Evolutionary conservation across 2,888 invertebrate species (phyloP).

Genomic region (Sphaerophoria rueppellii): DNA sequence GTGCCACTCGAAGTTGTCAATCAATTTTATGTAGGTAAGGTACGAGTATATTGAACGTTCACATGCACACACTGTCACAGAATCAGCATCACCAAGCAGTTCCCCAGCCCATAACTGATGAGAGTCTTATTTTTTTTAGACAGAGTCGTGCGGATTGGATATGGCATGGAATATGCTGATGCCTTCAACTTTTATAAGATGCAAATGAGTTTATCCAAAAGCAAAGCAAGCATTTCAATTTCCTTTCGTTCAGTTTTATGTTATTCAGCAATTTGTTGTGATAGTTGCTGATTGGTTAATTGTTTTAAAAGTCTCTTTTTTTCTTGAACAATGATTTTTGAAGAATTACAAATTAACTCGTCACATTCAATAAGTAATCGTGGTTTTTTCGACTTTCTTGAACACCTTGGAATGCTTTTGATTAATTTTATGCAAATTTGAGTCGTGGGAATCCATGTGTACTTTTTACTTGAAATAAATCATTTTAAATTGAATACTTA

Average conservation of each 20-base stretch:
- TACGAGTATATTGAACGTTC: constrained; percentile 6
- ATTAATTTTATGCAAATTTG: constrained; percentile 7
- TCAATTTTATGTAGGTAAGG: constrained; percentile 47
- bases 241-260: constrained; percentile 39
- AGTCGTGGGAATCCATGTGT: constrained; percentile 55
- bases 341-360: constrained; percentile 26
- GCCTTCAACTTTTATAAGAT: constrained; percentile 40
- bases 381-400: not conserved
- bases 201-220: constrained; percentile 56
- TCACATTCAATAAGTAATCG: not conserved
- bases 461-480: constrained; percentile 57
- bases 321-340: constrained; percentile 22
- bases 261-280: constrained; percentile 65
- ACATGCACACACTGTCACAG: constrained; percentile 30
- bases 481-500: constrained; percentile 1
- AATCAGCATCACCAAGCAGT: not conserved
- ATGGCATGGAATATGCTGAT: not conserved
- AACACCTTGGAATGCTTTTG: not conserved
- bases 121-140: constrained; percentile 26
- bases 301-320: constrained; percentile 61
- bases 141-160: constrained; percentile 37
- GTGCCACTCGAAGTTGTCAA: constrained; percentile 72
- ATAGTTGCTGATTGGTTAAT: constrained; percentile 70
- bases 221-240: constrained; percentile 46
- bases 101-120: constrained; percentile 6